Percentiles rank a stretch among this genome's conserved stretches.
phyloP scores from a whole-genome alignment of 2,797 vertebrate genomes.

The Alca torda region DNA sequence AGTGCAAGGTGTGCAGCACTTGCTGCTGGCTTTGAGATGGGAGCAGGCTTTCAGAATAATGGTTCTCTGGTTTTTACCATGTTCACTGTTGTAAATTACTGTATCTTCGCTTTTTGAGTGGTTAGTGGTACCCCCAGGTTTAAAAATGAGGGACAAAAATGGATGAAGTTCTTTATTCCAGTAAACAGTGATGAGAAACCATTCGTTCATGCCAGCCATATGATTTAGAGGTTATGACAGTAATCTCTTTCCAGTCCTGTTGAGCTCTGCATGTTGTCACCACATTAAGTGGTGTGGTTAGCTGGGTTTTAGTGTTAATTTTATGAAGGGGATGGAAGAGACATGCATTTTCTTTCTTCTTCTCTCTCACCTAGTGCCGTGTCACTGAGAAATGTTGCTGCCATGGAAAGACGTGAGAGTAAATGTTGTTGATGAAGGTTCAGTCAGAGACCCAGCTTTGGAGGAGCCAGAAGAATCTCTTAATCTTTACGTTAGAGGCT shows the following conservation, averaged over 20 bases:
- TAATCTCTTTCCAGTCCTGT: not conserved
- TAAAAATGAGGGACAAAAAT: not conserved
- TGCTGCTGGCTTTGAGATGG: not conserved
- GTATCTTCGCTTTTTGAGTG: not conserved
- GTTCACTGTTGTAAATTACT: not conserved
- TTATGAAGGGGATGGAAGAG: not conserved
- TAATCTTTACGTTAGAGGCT: not conserved
- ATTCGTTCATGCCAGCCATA: not conserved
- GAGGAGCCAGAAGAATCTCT: not conserved
- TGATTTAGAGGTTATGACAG: not conserved
- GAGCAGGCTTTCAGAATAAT: not conserved
- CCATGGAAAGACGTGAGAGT: accelerated
- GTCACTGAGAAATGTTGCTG: not conserved
- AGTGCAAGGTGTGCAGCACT: not conserved
- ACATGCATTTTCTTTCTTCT: not conserved
- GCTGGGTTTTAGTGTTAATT: slow-evolving; percentile 17
- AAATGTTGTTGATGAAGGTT: not conserved
- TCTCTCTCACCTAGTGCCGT: not conserved
- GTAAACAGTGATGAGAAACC: not conserved
- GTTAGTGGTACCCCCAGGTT: not conserved
- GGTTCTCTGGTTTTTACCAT: not conserved
- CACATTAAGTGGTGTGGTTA: slow-evolving; percentile 31
- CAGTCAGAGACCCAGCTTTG: not conserved
- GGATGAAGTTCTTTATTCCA: not conserved
- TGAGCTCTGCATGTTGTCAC: not conserved